A percentile compares a stretch with the other conserved stretches of the same genome.
These are phyloP conservation scores for Bryconaethiops microstoma DNA, from an alignment of 2,797 vertebrate genomes.

Conservation along the genomic window DNA sequence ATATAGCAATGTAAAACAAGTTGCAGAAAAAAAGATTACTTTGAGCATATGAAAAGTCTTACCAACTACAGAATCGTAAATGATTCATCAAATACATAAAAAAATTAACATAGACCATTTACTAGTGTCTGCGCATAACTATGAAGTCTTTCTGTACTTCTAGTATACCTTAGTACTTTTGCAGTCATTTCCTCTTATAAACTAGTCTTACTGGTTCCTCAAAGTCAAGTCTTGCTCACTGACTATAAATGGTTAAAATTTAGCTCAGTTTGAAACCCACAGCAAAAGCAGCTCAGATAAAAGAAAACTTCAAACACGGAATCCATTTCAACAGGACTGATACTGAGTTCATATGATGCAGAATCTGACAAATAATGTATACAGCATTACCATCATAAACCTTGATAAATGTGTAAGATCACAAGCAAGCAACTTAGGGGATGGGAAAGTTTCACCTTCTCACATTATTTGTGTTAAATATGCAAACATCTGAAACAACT, in stretches of 20 bases:
- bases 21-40: neutral
- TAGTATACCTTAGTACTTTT: no score
- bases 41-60: neutral
- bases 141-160: neutral
- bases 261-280: neutral
- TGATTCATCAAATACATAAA: neutral
- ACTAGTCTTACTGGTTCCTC: neutral
- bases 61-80: neutral
- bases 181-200: neutral
- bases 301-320: neutral
- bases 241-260: neutral
- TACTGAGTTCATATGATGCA: neutral
- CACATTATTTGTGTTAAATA: constrained; percentile 3
- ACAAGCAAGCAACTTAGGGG: neutral
- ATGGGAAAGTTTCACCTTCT: neutral
- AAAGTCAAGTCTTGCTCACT: neutral
- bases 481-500: neutral
- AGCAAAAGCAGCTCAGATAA: neutral
- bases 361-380: neutral
- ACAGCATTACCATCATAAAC: constrained; percentile 8
- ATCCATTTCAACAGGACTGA: neutral
- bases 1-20: no score
- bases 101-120: neutral
- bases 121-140: neutral
- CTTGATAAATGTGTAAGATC: neutral